Evolutionary conservation across 2,797 vertebrate genomes (phyloP).

Genomic region (Onychomys arenicola): DNA sequence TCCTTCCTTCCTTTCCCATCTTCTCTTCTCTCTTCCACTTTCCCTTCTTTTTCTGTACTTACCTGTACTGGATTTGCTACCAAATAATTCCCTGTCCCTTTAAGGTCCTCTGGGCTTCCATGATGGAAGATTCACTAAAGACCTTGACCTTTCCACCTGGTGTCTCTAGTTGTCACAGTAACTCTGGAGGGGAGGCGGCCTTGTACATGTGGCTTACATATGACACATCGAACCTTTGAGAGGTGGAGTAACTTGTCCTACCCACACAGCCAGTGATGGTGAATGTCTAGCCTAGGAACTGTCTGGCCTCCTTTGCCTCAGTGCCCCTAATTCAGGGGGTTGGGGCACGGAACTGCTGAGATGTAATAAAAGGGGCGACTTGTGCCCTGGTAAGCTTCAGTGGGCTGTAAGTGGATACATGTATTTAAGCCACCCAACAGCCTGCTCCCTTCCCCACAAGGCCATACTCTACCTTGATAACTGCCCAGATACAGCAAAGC

Average conservation of each 20-base stretch:
- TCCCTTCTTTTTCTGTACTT: neutral
- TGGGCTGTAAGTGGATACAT: too few species aligned
- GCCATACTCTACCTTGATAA: neutral
- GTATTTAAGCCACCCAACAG: neutral
- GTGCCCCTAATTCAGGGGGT: neutral
- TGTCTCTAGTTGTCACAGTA: neutral
- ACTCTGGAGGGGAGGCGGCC: neutral
- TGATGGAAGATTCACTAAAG: neutral
- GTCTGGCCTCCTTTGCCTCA: neutral
- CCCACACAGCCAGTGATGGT: too few species aligned
- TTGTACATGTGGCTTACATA: neutral
- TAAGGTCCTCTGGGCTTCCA: neutral
- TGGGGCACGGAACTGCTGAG: neutral
- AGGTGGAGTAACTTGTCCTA: neutral
- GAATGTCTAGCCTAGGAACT: neutral
- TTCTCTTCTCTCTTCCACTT: too few species aligned
- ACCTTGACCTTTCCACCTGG: neutral
- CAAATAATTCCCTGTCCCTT: neutral
- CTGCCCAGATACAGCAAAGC: neutral
- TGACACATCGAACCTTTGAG: neutral
- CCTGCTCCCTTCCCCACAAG: neutral
- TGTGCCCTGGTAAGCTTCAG: neutral
- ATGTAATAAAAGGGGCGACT: neutral
- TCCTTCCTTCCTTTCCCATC: neutral
- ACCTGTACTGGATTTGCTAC: slow-evolving; percentile 6